phyloP scores from a whole-genome alignment of 2,888 invertebrate species.

The Cylloceria caligata region DNA sequence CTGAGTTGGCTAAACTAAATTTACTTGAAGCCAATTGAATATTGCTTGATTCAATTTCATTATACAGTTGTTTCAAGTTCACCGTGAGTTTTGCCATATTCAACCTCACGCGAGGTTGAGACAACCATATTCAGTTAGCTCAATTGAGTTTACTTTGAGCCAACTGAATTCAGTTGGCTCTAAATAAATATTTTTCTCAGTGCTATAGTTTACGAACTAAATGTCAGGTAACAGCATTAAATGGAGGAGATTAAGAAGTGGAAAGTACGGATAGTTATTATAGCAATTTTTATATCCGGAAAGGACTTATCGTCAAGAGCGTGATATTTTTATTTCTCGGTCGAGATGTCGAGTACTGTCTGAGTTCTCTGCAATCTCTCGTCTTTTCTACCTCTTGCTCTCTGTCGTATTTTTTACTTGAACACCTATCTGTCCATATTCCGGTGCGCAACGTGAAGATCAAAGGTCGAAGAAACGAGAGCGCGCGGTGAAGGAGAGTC shows the following conservation, averaged over 20 bases:
- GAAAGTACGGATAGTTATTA: background rate
- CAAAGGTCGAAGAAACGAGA: slow-evolving; percentile 68
- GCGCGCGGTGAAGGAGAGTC: slow-evolving; percentile 31
- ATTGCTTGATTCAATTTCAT: no score
- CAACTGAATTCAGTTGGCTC: no score
- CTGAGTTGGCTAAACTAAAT: no score
- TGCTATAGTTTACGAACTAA: background rate
- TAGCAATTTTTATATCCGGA: background rate
- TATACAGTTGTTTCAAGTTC: no score
- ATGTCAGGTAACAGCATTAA: slow-evolving; percentile 8
- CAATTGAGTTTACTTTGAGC: no score
- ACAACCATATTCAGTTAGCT: no score
- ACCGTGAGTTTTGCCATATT: no score
- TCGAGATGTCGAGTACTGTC: slow-evolving; percentile 1
- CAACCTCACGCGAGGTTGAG: no score
- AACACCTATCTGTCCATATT: slow-evolving; percentile 36
- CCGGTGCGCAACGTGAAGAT: slow-evolving; percentile 64
- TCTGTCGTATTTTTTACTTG: slow-evolving; percentile 6
- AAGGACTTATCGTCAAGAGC: slow-evolving; percentile 13
- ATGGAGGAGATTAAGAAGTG: background rate
- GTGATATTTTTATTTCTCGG: slow-evolving; percentile 32
- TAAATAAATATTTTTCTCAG: no score
- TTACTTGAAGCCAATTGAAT: no score
- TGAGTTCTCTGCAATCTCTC: slow-evolving; percentile 4
- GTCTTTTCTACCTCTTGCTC: background rate